Percentiles rank a stretch among this genome's conserved stretches.
phyloP scores from a whole-genome alignment of 2,113 vertebrate species.

The Cettia cetti region DNA sequence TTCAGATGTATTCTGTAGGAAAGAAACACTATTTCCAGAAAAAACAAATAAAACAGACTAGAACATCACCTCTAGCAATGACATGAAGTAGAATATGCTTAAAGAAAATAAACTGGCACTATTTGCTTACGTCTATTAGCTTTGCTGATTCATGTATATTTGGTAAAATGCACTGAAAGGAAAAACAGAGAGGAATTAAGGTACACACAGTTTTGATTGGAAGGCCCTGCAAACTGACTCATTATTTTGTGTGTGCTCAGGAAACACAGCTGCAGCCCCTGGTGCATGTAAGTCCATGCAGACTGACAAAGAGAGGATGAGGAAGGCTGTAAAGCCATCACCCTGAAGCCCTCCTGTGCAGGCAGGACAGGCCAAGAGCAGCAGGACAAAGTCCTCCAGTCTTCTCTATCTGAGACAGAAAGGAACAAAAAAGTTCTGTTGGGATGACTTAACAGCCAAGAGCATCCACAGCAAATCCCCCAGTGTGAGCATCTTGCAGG shows the following conservation, averaged over 20 bases:
- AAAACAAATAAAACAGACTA: not conserved
- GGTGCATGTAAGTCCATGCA: not conserved
- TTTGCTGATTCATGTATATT: not conserved
- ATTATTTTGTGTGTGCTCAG: not conserved
- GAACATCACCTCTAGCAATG: not conserved
- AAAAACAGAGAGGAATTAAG: not conserved
- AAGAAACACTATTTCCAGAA: constrained; percentile 33
- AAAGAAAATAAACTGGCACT: not conserved
- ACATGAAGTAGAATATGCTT: not conserved
- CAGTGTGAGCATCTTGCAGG: not conserved
- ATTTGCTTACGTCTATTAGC: not conserved
- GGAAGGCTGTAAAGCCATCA: not conserved
- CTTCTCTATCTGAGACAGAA: not conserved
- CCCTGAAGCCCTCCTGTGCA: not conserved
- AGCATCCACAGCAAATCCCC: not conserved
- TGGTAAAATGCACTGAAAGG: not conserved
- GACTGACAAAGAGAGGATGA: not conserved
- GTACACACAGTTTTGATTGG: not conserved
- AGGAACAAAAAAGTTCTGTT: not conserved
- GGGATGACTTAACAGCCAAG: not conserved
- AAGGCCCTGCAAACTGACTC: not conserved
- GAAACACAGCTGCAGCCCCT: not conserved
- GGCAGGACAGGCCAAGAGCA: not conserved
- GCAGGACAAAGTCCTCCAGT: not conserved
- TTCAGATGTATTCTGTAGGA: constrained; percentile 49